Evolutionary conservation across 2,888 invertebrate species (phyloP), one percentile per base, ranked within the genome.

Genomic region (Hypomecis punctinalis): DNA sequence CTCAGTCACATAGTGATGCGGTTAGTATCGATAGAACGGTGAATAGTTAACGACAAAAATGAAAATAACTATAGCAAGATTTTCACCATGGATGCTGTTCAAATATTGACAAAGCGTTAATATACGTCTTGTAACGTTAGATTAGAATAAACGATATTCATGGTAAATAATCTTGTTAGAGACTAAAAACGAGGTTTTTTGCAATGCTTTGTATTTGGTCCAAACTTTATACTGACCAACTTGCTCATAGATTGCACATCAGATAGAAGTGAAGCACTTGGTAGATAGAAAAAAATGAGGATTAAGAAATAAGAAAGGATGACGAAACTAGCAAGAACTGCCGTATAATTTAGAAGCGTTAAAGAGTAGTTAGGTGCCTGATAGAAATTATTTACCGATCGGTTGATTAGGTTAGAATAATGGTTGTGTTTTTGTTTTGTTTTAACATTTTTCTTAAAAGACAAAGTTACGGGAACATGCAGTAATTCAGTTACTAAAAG

Each of bases 171-270:
- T 52, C 6, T 23, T 11, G 35, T 54, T 42, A 48, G 43, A 35
- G 58, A 59, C 54, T 54, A 49, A 63, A 60, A 47, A 62, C 58
- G 60, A 63, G 51, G 75, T 75, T 73, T 74, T 77, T 75, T 75
- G 78, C 80, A 80, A 83, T 74, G 85, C 83, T 84, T 86, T 75
- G 77, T 78, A 76, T 68, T 83, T 80, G 91, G 89, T 89, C 88
- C 84, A 86, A 83, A 79, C 80, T 78, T 82, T 79, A 81, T 83
- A 86, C 84, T 85, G 76, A 77, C 81, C 84, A 80, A 84, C 82
- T 88, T 87, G 89, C 90, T 91, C 90, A 89, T 90, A 90, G 88
- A 77, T 72, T 83, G 89, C 90, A 90, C 89, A 77, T 82, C 80
- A 75, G 73, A 74, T 85, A 90, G 86, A 86, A 67, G 81, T 88